Evolutionary conservation across 2,797 vertebrate genomes (phyloP), one percentile per base, ranked within the genome.

Genomic region (Enteromius fasciolatus): DNA sequence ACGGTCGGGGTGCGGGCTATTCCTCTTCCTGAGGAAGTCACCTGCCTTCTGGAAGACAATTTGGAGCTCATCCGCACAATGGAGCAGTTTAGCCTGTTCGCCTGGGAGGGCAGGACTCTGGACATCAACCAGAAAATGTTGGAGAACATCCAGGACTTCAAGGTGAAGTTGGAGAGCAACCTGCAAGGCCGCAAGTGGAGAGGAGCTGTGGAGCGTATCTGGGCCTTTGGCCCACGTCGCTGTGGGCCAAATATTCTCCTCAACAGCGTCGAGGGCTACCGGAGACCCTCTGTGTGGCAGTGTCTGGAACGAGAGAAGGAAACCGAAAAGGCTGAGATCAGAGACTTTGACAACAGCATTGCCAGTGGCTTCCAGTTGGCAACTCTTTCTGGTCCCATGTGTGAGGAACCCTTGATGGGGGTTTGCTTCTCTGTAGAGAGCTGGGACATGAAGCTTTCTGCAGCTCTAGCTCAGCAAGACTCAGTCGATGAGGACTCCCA

Each of bases 391-490:
- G 98, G 97, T 41, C 98, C 98, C 50, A 95, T 99, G 97, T 99
- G 97, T 83, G 98, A 99, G 90, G 98, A 99, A 89, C 98, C 97
- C 0, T 93, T 99, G 78, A 99, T 98, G 97, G 98, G 98, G 1
- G 97, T 99, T 69, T 98, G 98, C 89, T 98, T 99, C 89, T 90
- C 94, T 0, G 90, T 98, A 78, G 98, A 98, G 90, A 94, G 90
- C 82, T 97, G 96, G 95, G 96, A 99, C 83, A 80, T 97, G 39
- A 94, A 83, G 88, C 89, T 90, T 80, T 48, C 81, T 33, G 90
- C 76, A 63, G 31, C 84, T 12, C 28, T 81, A 4, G 88, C 83
- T 3, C 88, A 86, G 18, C 92, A 89, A 78, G 86, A 92, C 80
- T 89, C 87, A 0, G 84, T 87, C 17, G 84, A 90, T 0, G 54